A percentile compares a stretch with the other conserved stretches of the same genome.
phyloP scores from a whole-genome alignment of 2,113 vertebrate genomes.

The Toxotes chatareus region DNA sequence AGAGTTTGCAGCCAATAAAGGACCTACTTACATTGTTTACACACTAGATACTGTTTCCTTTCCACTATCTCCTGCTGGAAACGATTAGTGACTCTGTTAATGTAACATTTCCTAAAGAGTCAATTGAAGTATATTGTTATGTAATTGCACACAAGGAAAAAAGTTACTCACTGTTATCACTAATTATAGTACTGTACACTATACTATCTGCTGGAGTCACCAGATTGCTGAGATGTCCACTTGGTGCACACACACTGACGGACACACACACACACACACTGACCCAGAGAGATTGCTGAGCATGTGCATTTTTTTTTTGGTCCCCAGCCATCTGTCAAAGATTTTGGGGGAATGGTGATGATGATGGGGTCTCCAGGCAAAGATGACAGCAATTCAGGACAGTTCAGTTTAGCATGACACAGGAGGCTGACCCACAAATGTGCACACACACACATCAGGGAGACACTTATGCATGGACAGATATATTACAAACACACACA shows the following conservation, averaged over 20 bases:
- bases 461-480: constrained; percentile 44
- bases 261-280: constrained; percentile 24
- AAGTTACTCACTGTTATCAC: constrained; percentile 7
- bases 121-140: constrained; percentile 10
- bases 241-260: neutral
- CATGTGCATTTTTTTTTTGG: constrained; percentile 14
- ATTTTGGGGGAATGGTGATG: constrained; percentile 62
- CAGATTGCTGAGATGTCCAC: constrained; percentile 9
- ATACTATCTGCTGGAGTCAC: constrained; percentile 8
- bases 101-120: neutral
- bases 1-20: constrained; percentile 10
- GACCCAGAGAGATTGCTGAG: constrained; percentile 53
- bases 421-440: constrained; percentile 41
- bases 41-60: neutral
- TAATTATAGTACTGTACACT: neutral
- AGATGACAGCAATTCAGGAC: constrained; percentile 67
- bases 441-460: constrained; percentile 21
- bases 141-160: constrained; percentile 5
- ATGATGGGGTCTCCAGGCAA: constrained; percentile 68
- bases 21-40: no score
- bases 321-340: constrained; percentile 65
- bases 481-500: constrained; percentile 12
- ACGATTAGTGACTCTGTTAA: neutral
- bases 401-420: constrained; percentile 60
- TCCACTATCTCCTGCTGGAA: neutral